Base-by-base conservation (phyloP, 1,140 invertebrate genomes). In the Reticulitermes speratus region DNA sequence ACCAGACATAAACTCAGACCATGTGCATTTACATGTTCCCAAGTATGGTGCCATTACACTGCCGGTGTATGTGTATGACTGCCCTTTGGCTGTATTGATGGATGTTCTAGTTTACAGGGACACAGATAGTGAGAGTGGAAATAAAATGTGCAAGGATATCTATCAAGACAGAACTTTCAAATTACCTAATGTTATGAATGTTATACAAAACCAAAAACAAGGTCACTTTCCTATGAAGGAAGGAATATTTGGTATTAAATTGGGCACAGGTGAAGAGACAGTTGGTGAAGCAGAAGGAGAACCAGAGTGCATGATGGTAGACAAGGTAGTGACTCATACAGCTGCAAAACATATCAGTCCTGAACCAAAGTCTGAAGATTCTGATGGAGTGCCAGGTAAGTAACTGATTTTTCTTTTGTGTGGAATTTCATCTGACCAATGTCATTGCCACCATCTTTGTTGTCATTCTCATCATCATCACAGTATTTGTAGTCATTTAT, bases 11-110 rank as follows among this genome's bases (percentile, higher is more conserved):
- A 52, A 52, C 8, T 84, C 83, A 25, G 44, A 14, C 5, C 25
- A 44, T 25, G 44, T 25, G 23, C 38, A n/a, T 48, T 25, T 84
- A 32, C 45, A 84, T 21, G 52, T 84, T 45, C 44, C 44, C 8
- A 86, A 87, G 30, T 87, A 87, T 32, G 90, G 89, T 9, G 88
- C 90, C 48, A 86, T 91, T 21, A 90, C 89, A 12, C 90, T 96
- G 85, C 95, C 95, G 0, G 90, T 96, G 85, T 96, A 95, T 88
- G 92, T 95, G 5, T 96, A 95, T 88, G 94, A 96, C 89, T 95
- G 95, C 89, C 93, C 94, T 5, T 88, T 95, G 12, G 91, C 92
- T 25, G 90, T 92, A 82, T 89, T 95, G 44, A 93, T 94, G 8
- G 93, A 94, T 85, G 91, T 92, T 0, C 91, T 95, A 9, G 90